Evolutionary conservation across 2,888 invertebrate species (phyloP), one percentile per base, ranked within the genome.

Genomic region (Smittia aterrima): DNA sequence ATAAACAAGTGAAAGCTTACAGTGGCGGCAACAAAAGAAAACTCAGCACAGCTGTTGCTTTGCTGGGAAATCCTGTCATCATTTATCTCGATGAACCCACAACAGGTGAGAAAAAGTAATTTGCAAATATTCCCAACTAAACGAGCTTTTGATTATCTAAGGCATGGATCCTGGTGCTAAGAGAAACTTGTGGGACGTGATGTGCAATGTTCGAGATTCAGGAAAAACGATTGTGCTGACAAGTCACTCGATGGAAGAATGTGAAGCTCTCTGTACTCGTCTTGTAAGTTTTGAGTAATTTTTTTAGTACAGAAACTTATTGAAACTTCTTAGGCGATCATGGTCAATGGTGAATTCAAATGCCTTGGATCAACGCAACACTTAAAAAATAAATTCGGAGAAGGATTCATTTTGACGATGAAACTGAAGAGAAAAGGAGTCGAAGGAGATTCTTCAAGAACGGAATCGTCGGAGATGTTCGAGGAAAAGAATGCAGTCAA

Each of bases 181-280:
- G 78, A 85, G 94, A 74, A 88, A 90, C 75, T 85, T 95, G 11
- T 95, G 95, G 95, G 86, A 90, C 78, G 89, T 90, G 9, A 85
- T 93, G 41, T 85, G 87, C 76, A 86, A 87, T 75, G 87, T 90
- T 47, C 85, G 91, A 64, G 88, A 89, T 75, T 84, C 87, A 1
- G 93, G 93, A 0, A 87, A 87, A 79, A 90, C 92, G 75, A 87
- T 95, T 73, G 86, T 95, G 75, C 85, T 95, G 75, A 95, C 95
- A 16, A 93, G 93, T 54, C 92, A 92, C 83, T 92, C 91, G 81
- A 92, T 93, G 92, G 91, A 91, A 81, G 93, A 93, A 82, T 92
- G 92, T 82, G 92, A 93, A 83, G 47, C 32, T 32, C 32, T 32
- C 32, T 32, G 91, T 88, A 47, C n/a, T 47, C n/a, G 53, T 2